These are phyloP conservation scores for Pyralis farinalis DNA, from an alignment of 2,888 invertebrate genomes.

Conservation along the genomic window DNA sequence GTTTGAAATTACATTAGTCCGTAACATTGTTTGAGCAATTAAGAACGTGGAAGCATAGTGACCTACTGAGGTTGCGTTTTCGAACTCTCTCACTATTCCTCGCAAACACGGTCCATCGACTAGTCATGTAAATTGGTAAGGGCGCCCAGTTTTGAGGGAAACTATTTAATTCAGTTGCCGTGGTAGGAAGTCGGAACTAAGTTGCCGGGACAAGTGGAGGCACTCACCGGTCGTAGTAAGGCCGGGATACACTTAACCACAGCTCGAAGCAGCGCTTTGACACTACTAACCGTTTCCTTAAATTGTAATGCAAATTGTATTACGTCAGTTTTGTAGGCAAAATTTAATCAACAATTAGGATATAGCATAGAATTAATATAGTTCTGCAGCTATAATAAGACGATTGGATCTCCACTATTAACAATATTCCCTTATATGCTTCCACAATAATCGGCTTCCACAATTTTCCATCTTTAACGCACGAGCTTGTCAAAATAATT, in stretches of 20 bases:
- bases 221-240: slow-evolving; percentile 4
- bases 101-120: slow-evolving; percentile 1
- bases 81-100: not conserved
- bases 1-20: not conserved
- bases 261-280: slow-evolving; percentile 2
- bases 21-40: not conserved
- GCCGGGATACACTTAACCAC: slow-evolving; percentile 7
- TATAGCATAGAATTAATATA: no score
- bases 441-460: no score
- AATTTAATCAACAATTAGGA: no score
- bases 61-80: not conserved
- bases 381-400: no score
- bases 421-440: no score
- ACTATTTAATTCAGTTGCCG: slow-evolving; percentile 69
- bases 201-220: slow-evolving; percentile 26
- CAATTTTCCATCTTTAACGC: no score
- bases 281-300: no score
- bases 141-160: slow-evolving; percentile 61
- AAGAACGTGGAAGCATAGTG: not conserved
- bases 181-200: slow-evolving; percentile 42
- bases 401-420: no score
- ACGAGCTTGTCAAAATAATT: no score
- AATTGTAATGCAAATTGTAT: no score
- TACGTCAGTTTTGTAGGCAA: no score
- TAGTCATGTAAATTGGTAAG: slow-evolving; percentile 55